Percentiles rank a stretch among this genome's conserved stretches.
phyloP scores from a whole-genome alignment of 92 coral and sea anemone genomes.

The Zoanthus sociatus region DNA sequence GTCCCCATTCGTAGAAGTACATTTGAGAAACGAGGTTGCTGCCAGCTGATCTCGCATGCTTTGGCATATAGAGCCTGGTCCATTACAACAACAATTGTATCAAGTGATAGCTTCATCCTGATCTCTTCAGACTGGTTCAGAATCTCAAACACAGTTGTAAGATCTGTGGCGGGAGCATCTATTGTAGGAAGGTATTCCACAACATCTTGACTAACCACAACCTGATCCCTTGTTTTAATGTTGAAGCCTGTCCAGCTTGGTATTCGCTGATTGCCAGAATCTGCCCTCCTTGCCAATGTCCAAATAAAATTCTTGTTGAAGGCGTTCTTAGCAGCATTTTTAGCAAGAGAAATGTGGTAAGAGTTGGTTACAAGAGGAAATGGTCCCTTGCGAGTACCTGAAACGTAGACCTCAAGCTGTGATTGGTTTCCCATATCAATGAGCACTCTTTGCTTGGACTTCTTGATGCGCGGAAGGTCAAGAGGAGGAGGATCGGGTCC shows the following conservation, averaged over 20 bases:
- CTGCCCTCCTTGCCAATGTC: too few relatives aligned
- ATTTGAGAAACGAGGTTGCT: neutral
- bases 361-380: too few relatives aligned
- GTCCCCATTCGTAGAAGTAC: constrained; percentile 60
- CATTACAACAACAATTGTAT: constrained; percentile 35
- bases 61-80: constrained; percentile 61
- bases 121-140: constrained; percentile 41
- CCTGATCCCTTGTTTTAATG: constrained; percentile 14
- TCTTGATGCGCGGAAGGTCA: too few relatives aligned
- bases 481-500: too few relatives aligned
- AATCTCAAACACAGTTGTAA: constrained; percentile 55
- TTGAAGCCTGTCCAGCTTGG: constrained; percentile 51
- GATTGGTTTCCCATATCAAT: too few relatives aligned
- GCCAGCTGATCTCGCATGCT: constrained; percentile 52
- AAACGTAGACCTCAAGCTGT: too few relatives aligned
- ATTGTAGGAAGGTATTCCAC: constrained; percentile 59
- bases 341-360: too few relatives aligned
- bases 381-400: too few relatives aligned
- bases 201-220: constrained; percentile 38
- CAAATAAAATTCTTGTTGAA: too few relatives aligned
- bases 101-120: constrained; percentile 35
- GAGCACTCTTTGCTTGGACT: too few relatives aligned
- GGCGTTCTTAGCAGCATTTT: too few relatives aligned
- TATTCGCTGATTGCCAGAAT: too few relatives aligned
- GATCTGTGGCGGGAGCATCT: constrained; percentile 61